Evolutionary conservation across 2,113 vertebrate species (phyloP), one percentile per base, ranked within the genome.

Genomic region (Ctenodactylus gundi): DNA sequence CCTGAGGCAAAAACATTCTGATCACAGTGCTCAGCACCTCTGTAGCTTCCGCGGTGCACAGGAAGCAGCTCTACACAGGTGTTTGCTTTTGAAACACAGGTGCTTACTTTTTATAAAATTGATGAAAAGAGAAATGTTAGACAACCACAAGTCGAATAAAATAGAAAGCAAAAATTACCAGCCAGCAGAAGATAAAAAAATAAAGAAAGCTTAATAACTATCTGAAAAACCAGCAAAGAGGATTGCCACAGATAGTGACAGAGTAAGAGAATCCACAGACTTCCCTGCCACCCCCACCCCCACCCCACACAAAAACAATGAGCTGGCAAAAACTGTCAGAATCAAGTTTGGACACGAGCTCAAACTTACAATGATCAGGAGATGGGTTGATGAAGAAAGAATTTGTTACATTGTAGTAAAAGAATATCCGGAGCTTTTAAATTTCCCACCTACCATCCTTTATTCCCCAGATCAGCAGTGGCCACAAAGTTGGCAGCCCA

Each of bases 61-160:
- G 58, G 11, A 73, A 72, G 89, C 18, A 88, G 36, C 21, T 39
- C 84, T 87, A 80, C 2, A 76, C 41, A 90, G 25, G 57, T 78
- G 55, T 78, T 93, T 77, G 68, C 55, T 90, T 87, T 67, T 89
- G 64, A 94, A 94, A 88, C 41, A 90, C 57, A 90, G 49, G 49
- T 94, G 94, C 55, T 90, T 18, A n/a, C 62, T 92, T 86, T 83
- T 72, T 73, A 92, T 78, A 94, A 92, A 95, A 89, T 27, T 95
- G 76, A 73, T 65, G 17, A 78, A 95, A 94, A 85, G 4, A 41
- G 91, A 95, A 67, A 23, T 34, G 78, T 90, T 73, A 91, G 91
- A 51, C 57, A 90, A 80, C 39, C 55, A 89, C 1, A 4, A 44
- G 27, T 57, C 70, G n/a, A 90, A 49, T 80, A 94, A 92, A 88